Conservation (phyloP, 2,113 vertebrate genomes). For the Rhipidura dahli region DNA sequence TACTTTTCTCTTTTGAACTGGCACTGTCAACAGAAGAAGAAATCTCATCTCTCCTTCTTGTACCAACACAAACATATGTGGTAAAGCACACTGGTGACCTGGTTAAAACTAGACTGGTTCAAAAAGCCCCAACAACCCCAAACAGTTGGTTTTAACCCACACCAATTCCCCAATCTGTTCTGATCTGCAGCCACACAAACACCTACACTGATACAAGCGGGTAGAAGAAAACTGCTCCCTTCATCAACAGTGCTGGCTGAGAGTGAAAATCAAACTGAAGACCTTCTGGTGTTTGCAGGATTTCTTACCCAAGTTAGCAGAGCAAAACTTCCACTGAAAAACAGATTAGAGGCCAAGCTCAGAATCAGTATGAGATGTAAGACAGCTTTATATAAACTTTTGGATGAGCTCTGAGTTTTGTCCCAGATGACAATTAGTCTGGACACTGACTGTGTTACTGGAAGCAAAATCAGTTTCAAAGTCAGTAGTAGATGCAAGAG, state of each 20-base stretch:
- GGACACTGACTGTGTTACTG: background rate
- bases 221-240: constrained; percentile 7
- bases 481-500: background rate
- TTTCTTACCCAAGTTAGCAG: constrained; percentile 19
- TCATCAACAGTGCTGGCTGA: background rate
- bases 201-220: background rate
- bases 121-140: background rate
- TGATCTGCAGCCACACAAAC: constrained; percentile 35
- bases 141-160: constrained; percentile 35
- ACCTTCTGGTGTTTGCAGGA: constrained; percentile 46
- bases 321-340: constrained; percentile 23
- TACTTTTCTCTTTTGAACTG: background rate
- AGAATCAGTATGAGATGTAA: background rate
- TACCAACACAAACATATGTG: background rate
- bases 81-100: background rate
- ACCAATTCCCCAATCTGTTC: constrained; percentile 8
- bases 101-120: background rate
- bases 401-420: background rate
- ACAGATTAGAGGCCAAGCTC: background rate
- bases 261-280: background rate
- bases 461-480: background rate
- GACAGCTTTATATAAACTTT: background rate
- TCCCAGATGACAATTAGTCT: background rate
- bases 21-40: background rate
- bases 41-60: background rate